These are phyloP conservation scores for Rhinolophus sinicus DNA, from an alignment of 2,113 vertebrate species.

Conservation along the genomic window DNA sequence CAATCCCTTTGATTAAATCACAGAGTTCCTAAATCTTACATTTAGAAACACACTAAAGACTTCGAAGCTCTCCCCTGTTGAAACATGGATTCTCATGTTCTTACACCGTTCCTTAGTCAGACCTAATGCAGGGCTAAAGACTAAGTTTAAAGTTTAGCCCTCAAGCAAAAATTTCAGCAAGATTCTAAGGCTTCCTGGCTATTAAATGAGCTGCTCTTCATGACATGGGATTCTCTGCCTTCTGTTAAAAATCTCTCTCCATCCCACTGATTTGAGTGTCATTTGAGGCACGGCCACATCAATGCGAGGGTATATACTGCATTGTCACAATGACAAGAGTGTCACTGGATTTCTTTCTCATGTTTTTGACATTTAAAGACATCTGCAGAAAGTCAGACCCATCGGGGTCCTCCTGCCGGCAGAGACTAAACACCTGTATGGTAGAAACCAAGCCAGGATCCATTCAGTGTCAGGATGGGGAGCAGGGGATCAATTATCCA, in stretches of 20 bases:
- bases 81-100: neutral
- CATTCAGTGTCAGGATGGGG: neutral
- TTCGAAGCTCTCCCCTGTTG: neutral
- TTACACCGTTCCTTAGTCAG: neutral
- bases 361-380: constrained; percentile 32
- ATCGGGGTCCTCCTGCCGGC: neutral
- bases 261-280: neutral
- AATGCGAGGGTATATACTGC: neutral
- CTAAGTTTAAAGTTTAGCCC: neutral
- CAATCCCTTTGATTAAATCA: constrained; percentile 60
- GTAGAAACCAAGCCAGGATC: constrained; percentile 20
- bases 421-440: neutral
- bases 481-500: neutral
- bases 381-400: constrained; percentile 39
- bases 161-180: constrained; percentile 20
- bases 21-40: constrained; percentile 38
- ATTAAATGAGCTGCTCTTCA: neutral
- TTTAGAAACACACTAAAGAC: constrained; percentile 8
- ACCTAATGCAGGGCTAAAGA: neutral
- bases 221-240: neutral
- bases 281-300: neutral
- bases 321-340: neutral
- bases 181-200: neutral
- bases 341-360: neutral
- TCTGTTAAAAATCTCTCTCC: neutral